phyloP scores from a whole-genome alignment of 2,888 invertebrate genomes.

The Sepioteuthis lessoniana region DNA sequence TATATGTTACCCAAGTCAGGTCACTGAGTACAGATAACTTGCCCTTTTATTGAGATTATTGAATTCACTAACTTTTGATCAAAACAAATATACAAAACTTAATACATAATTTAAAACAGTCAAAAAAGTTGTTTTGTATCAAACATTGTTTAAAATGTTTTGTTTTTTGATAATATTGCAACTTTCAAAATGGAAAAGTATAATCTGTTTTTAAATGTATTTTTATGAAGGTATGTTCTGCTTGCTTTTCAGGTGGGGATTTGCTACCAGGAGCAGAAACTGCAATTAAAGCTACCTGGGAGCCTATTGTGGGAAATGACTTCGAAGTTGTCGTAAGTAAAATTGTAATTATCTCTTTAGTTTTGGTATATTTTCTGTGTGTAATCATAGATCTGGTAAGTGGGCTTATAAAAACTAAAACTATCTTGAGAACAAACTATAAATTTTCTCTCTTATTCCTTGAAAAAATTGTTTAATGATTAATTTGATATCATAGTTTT shows the following conservation, averaged over 20 bases:
- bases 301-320: conserved; percentile 84
- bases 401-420: not conserved
- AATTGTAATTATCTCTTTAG: not conserved
- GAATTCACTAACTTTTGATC: too few relatives aligned
- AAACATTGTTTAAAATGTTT: too few relatives aligned
- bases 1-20: too few relatives aligned
- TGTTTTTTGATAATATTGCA: not conserved
- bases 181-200: not conserved
- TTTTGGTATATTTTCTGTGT: not conserved
- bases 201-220: not conserved
- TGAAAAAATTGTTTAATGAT: too few relatives aligned
- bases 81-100: too few relatives aligned
- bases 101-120: too few relatives aligned
- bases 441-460: too few relatives aligned
- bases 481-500: too few relatives aligned
- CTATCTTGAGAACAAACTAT: too few relatives aligned
- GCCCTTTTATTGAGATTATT: too few relatives aligned
- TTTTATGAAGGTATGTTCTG: not conserved
- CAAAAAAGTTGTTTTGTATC: too few relatives aligned
- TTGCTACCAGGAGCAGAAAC: conserved; percentile 84
- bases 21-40: too few relatives aligned
- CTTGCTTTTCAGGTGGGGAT: conserved; percentile 74
- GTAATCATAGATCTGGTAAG: not conserved
- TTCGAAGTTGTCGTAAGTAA: conserved; percentile 85
- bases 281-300: conserved; percentile 84